Evolutionary conservation across 2,797 vertebrate species (phyloP).

Genomic region (Chiroxiphia lanceolata): DNA sequence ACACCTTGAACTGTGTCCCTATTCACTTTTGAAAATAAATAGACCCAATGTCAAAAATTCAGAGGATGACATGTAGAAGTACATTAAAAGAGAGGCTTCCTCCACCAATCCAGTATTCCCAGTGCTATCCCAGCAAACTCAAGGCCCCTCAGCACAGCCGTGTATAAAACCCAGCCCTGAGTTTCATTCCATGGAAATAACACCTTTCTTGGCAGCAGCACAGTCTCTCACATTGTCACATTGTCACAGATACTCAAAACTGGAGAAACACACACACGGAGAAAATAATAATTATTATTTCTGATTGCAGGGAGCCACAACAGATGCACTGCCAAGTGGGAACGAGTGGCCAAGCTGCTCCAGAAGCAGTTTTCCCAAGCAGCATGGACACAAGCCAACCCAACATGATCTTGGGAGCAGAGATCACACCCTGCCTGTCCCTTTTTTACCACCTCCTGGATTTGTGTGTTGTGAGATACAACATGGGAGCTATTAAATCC

Average conservation of each 20-base stretch:
- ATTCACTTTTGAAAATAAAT: background rate
- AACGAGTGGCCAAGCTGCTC: background rate
- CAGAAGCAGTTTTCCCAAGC: background rate
- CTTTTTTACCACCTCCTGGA: background rate
- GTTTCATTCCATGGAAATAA: background rate
- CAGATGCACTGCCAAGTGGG: background rate
- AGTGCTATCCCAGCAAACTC: background rate
- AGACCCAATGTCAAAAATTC: background rate
- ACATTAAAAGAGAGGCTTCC: background rate
- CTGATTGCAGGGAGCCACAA: background rate
- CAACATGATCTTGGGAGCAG: background rate
- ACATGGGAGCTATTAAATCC: background rate
- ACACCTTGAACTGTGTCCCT: background rate
- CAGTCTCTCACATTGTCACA: background rate
- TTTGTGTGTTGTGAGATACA: background rate
- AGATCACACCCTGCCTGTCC: background rate
- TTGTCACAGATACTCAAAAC: background rate
- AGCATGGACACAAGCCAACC: background rate
- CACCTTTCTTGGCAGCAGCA: background rate
- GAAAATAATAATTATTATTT: background rate
- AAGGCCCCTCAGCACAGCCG: background rate
- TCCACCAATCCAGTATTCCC: background rate
- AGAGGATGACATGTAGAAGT: background rate
- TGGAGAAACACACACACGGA: background rate
- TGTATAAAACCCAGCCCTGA: background rate